Evolutionary conservation across 2,888 invertebrate genomes (phyloP).

Genomic region (Germaria angustata): DNA sequence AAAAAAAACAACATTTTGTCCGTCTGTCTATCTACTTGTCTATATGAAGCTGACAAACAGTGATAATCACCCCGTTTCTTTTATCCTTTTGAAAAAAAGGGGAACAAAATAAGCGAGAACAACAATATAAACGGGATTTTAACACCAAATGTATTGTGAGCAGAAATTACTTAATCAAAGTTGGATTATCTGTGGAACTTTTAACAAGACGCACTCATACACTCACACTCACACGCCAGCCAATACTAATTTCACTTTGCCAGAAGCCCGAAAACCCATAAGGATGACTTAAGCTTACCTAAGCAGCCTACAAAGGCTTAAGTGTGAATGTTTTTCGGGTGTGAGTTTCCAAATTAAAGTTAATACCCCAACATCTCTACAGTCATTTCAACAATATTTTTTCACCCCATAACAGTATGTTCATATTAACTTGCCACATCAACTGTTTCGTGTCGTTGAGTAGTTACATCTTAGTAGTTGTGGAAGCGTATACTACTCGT

Average conservation of each 20-base stretch:
- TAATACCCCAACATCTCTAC: constrained; percentile 41
- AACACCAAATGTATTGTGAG: constrained; percentile 74
- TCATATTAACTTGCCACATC: constrained; percentile 6
- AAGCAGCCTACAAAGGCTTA: constrained; percentile 63
- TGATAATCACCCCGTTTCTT: constrained; percentile 42
- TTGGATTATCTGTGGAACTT: constrained; percentile 76
- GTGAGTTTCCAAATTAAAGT: constrained; percentile 21
- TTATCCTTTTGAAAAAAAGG: constrained; percentile 2
- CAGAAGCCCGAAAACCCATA: constrained; percentile 36
- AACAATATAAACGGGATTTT: constrained; percentile 71
- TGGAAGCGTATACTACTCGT: constrained; percentile 44
- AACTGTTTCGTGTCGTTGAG: background rate
- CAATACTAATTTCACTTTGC: constrained; percentile 24
- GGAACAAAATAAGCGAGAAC: constrained; percentile 15
- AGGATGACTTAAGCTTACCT: constrained; percentile 60
- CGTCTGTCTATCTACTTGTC: background rate
- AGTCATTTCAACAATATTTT: constrained; percentile 49
- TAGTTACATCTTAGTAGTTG: constrained; percentile 72
- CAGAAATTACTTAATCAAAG: constrained; percentile 78
- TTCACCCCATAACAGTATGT: constrained; percentile 34
- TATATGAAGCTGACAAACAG: constrained; percentile 24
- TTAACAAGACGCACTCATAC: constrained; percentile 34
- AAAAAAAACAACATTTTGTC: background rate
- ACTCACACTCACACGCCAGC: background rate
- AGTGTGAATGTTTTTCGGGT: constrained; percentile 65